Evolutionary conservation across 2,888 invertebrate genomes (phyloP), one percentile per base, ranked within the genome.

Genomic region (Apocheima hispidaria): DNA sequence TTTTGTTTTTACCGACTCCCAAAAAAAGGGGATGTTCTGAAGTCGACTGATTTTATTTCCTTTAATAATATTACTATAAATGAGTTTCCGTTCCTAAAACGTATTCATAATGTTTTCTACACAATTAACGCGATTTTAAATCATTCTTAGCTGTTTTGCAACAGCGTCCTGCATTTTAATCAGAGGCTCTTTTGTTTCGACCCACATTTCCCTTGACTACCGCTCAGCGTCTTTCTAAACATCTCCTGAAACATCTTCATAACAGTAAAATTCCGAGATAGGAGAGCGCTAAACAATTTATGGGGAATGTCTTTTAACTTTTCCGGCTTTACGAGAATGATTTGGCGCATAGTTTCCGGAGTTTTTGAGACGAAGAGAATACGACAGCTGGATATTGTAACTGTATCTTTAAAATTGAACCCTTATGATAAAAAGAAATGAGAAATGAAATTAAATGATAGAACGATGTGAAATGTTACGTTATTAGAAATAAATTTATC

Each of bases 261-360:
- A 63, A 60, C 60, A 53, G 60, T 64, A 67, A 55, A 66, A 66
- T 65, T 59, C 64, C 48, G 48, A 64, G 59, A 61, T 58, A 55
- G 38, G 53, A 60, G 64, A 55, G 36, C 57, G 26, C 46, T 57
- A 60, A 71, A 71, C 67, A 66, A 66, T 70, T 73, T 65, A 60
- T 54, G 60, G 63, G 59, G 60, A 69, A 71, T 62, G 67, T 60
- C 69, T 71, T 69, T 70, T 48, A 67, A 63, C 68, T 63, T 64
- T 69, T 41, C 44, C 41, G 50, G 46, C 54, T 65, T 51, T 20
- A 41, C 51, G 54, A 40, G 59, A 48, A 63, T 33, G 48, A 55
- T 59, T 59, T 43, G 33, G 26, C 53, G 66, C 57, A 61, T 63
- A 60, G 63, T 65, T 63, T 26, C n/a, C 38, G 9, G 60, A 66